phyloP scores from a whole-genome alignment of 2,113 vertebrate genomes.

The Piprites chloris region DNA sequence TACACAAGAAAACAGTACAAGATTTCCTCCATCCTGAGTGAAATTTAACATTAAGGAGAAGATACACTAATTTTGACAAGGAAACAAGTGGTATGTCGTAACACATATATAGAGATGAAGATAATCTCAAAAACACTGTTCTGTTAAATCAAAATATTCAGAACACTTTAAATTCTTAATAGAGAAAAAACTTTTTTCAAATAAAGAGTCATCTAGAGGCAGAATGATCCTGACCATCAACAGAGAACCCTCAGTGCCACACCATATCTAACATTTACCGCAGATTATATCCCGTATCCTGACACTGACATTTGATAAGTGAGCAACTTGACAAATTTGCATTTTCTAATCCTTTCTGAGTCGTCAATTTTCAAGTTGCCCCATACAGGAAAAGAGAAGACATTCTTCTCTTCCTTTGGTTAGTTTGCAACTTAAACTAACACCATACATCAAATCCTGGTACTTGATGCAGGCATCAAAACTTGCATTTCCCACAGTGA shows the following conservation, averaged over 20 bases:
- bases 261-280: not conserved
- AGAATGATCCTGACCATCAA: fast-evolving
- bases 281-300: not conserved
- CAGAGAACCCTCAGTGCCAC: not conserved
- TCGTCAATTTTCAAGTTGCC: not conserved
- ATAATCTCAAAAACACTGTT: not conserved
- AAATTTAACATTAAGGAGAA: not conserved
- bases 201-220: not conserved
- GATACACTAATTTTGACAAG: not conserved
- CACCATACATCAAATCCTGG: not conserved
- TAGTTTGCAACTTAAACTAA: not conserved
- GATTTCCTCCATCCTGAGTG: not conserved
- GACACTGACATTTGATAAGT: not conserved
- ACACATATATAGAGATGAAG: not conserved
- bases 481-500: not conserved
- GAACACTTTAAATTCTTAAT: not conserved
- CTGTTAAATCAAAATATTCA: not conserved
- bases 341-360: not conserved
- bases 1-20: not conserved
- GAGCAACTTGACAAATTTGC: not conserved
- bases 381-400: not conserved
- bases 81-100: not conserved
- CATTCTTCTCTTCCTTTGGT: not conserved
- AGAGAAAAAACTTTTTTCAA: not conserved
- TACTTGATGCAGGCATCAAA: not conserved